These are phyloP conservation scores for Rhinella marina DNA, from an alignment of 2,797 vertebrate species.

Conservation along the genomic window DNA sequence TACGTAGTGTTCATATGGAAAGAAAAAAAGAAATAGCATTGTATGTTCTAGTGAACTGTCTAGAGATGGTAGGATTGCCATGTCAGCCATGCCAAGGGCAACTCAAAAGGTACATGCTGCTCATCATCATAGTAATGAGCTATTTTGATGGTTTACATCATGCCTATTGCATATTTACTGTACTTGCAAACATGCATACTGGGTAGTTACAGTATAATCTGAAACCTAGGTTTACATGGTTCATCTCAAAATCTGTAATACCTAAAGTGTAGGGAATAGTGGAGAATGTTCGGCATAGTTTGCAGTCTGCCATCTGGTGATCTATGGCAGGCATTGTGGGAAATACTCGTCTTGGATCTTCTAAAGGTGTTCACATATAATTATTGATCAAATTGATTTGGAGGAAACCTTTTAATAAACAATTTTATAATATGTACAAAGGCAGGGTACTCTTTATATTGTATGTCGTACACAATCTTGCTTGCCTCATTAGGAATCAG, in stretches of 20 bases:
- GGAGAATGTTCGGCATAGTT: neutral
- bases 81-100: neutral
- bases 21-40: neutral
- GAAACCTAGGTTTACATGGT: too few species aligned
- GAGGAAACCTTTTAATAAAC: neutral
- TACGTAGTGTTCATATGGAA: neutral
- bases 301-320: neutral
- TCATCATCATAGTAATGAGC: neutral
- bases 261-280: neutral
- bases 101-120: neutral
- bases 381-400: neutral
- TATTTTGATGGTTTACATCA: neutral
- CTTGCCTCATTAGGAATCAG: too few species aligned
- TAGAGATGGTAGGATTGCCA: neutral
- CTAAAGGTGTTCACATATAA: neutral
- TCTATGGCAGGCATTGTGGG: neutral
- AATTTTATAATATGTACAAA: neutral
- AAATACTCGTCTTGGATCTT: neutral
- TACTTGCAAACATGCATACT: too few species aligned
- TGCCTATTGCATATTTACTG: neutral
- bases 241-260: neutral
- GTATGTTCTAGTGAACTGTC: neutral
- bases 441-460: neutral
- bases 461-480: too few species aligned
- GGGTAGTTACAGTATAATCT: too few species aligned